A percentile compares a stretch with the other conserved stretches of the same genome.
phyloP scores from a whole-genome alignment of 1,140 invertebrate genomes.

The Pseudomyrmex sp. region DNA sequence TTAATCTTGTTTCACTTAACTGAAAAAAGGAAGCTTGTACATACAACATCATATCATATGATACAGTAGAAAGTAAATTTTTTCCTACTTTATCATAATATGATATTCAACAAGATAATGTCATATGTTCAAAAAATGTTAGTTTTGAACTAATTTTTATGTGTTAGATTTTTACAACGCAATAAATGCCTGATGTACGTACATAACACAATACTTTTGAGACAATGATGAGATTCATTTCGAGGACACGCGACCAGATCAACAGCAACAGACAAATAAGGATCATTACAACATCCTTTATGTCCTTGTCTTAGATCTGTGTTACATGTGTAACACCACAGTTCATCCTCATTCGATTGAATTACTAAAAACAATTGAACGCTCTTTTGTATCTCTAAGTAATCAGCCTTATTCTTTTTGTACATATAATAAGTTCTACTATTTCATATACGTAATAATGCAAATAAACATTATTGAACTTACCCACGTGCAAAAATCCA shows the following conservation, averaged over 20 bases:
- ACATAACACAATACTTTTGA: conserved; percentile 78
- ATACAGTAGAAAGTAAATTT: too few relatives aligned
- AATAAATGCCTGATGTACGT: conserved; percentile 53
- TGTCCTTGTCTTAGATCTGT: conserved; percentile 69
- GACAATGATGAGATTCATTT: conserved; percentile 74
- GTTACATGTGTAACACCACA: conserved; percentile 81
- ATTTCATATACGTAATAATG: too few relatives aligned
- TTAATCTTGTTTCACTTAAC: not conserved
- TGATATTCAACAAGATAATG: not conserved
- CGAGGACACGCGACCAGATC: conserved; percentile 73
- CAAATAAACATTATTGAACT: conserved; percentile 3
- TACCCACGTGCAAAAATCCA: conserved; percentile 46
- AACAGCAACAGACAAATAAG: conserved; percentile 68
- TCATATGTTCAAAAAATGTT: too few relatives aligned
- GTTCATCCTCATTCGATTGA: conserved; percentile 45
- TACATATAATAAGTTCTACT: too few relatives aligned
- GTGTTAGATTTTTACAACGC: not conserved
- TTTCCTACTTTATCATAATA: not conserved
- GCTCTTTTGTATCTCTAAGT: not conserved
- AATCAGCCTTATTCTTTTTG: not conserved
- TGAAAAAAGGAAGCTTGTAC: not conserved
- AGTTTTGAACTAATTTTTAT: not conserved
- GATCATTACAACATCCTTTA: conserved; percentile 78
- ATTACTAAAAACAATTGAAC: conserved; percentile 35
- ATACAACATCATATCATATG: too few relatives aligned